A percentile compares a stretch with the other conserved stretches of the same genome.
These are phyloP conservation scores for Ormyrus nitidulus DNA, from an alignment of 2,888 invertebrate genomes.

Conservation along the genomic window DNA sequence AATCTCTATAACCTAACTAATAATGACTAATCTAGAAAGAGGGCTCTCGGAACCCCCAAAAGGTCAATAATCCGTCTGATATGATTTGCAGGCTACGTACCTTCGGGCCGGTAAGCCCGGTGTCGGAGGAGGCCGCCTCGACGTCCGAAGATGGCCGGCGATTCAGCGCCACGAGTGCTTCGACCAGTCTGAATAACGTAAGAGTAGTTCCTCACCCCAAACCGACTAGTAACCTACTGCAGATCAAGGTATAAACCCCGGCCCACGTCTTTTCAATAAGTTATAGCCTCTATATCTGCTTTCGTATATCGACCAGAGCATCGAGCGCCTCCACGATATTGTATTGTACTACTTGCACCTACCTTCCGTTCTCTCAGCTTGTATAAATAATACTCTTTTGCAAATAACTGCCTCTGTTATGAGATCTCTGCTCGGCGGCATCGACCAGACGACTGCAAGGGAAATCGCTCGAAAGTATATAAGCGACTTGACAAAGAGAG, in stretches of 20 bases:
- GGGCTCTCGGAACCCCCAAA: background rate
- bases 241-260: slow-evolving; percentile 64
- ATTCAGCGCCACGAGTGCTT: slow-evolving; percentile 66
- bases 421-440: too few relatives aligned
- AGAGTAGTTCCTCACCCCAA: slow-evolving; percentile 66
- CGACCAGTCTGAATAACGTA: slow-evolving; percentile 70
- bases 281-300: slow-evolving; percentile 25
- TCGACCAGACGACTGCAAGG: too few relatives aligned
- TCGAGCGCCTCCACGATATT: too few relatives aligned
- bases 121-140: slow-evolving; percentile 65
- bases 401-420: too few relatives aligned
- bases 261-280: slow-evolving; percentile 9
- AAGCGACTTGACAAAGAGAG: too few relatives aligned
- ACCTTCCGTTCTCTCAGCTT: too few relatives aligned
- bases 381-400: too few relatives aligned
- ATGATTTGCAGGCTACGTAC: slow-evolving; percentile 67
- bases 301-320: background rate
- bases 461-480: too few relatives aligned
- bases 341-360: too few relatives aligned
- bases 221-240: slow-evolving; percentile 64
- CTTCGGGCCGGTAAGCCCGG: slow-evolving; percentile 67
- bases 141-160: slow-evolving; percentile 66
- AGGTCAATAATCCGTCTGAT: background rate
- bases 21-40: too few relatives aligned
- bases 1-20: too few relatives aligned